Conservation (phyloP, 2,888 invertebrate species). For the Baccha elongata region DNA sequence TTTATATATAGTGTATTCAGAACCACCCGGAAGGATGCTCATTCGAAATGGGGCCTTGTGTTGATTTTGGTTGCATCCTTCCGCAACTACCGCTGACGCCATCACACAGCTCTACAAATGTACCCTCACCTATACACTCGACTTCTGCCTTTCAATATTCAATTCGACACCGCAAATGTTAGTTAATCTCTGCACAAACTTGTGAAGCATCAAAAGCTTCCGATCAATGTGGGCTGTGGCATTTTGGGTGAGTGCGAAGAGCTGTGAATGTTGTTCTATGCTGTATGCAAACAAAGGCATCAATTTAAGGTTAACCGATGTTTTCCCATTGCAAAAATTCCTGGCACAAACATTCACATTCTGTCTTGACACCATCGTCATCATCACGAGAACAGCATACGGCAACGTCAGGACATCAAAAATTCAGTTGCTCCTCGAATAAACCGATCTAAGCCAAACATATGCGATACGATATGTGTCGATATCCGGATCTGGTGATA, state of each 20-base stretch:
- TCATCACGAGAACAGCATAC: conserved; percentile 46
- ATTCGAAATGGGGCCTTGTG: conserved; percentile 59
- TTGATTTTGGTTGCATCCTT: conserved; percentile 70
- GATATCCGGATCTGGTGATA: conserved; percentile 66
- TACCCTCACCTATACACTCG: no score
- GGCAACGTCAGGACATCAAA: conserved; percentile 55
- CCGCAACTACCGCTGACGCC: conserved; percentile 29
- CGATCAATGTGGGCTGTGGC: conserved; percentile 63
- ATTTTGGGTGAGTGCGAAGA: conserved; percentile 21
- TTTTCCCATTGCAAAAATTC: conserved; percentile 72
- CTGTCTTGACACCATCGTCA: conserved; percentile 73
- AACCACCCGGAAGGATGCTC: conserved; percentile 63
- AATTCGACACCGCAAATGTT: conserved; percentile 72
- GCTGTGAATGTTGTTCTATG: conserved; percentile 67
- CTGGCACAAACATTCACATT: conserved; percentile 71
- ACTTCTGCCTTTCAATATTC: conserved; percentile 71
- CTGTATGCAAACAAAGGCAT: conserved; percentile 72
- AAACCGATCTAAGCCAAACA: conserved; percentile 2
- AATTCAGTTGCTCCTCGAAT: conserved; percentile 60
- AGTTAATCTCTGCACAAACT: conserved; percentile 73
- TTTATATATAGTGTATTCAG: conserved; percentile 1
- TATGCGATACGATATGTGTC: conserved; percentile 53
- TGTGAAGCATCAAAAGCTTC: conserved; percentile 73
- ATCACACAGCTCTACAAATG: conserved; percentile 22
- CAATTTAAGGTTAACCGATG: conserved; percentile 74